These are phyloP conservation scores for Bembecia ichneumoniformis DNA, from an alignment of 2,888 invertebrate genomes.

Conservation along the genomic window DNA sequence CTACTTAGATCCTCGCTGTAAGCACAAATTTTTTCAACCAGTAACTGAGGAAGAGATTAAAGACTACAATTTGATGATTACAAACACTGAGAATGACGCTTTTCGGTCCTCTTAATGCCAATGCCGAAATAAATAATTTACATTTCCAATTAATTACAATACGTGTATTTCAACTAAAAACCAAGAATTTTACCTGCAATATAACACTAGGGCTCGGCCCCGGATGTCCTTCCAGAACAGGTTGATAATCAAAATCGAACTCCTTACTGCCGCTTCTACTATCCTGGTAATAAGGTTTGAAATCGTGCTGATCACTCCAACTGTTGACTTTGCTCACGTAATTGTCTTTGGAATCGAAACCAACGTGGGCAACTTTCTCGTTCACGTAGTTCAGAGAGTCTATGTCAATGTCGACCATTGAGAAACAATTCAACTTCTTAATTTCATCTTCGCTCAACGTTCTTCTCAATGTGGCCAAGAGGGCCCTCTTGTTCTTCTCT, in stretches of 20 bases:
- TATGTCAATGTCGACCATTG: conserved; percentile 60
- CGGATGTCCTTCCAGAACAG: conserved; percentile 82
- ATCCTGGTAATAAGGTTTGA: conserved; percentile 42
- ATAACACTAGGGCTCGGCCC: conserved; percentile 96
- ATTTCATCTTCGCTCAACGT: conserved; percentile 29
- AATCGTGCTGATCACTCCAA: conserved; percentile 20
- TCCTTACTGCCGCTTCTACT: conserved; percentile 31
- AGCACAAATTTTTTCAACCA: no score
- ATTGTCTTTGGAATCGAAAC: conserved; percentile 42
- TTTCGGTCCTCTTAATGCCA: no score
- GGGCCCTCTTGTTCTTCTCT: conserved; percentile 46
- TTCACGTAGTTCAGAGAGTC: conserved; percentile 43
- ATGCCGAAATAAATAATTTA: no score
- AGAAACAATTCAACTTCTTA: conserved; percentile 50
- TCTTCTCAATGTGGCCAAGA: conserved; percentile 35
- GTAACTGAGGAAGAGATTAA: no score
- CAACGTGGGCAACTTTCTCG: conserved; percentile 45
- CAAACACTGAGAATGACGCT: no score
- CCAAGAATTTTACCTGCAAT: conserved; percentile 74
- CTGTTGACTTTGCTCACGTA: conserved; percentile 34
- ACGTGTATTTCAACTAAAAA: not conserved
- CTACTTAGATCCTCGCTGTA: no score
- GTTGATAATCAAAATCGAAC: conserved; percentile 91
- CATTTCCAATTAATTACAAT: not conserved
- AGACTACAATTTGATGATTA: no score